Evolutionary conservation across 2,113 vertebrate genomes (phyloP).

Genomic region (Mola mola): DNA sequence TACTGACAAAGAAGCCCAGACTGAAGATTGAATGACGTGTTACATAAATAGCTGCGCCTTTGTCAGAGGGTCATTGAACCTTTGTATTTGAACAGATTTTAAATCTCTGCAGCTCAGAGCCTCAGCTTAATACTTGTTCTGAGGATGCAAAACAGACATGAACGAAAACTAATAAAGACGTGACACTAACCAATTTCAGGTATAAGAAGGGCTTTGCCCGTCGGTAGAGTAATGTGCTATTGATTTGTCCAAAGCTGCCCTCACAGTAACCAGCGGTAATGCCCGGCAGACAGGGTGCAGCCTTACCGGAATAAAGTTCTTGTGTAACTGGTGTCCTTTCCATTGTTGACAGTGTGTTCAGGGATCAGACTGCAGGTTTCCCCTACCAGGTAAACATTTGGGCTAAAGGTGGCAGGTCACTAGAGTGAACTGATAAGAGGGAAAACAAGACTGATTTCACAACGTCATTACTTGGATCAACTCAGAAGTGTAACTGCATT

Average conservation of each 20-base stretch:
- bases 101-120: constrained; percentile 3
- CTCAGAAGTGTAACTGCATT: no score
- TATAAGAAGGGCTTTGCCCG: constrained; percentile 16
- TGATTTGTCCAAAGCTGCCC: constrained; percentile 39
- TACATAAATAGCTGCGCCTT: constrained; percentile 51
- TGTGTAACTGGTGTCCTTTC: constrained; percentile 69
- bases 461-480: background rate
- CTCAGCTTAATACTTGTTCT: constrained; percentile 7
- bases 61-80: constrained; percentile 42
- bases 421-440: constrained; percentile 36
- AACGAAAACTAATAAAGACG: constrained; percentile 21
- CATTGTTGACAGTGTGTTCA: constrained; percentile 52
- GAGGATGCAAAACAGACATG: constrained; percentile 1
- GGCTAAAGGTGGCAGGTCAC: constrained; percentile 55
- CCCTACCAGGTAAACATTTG: constrained; percentile 54
- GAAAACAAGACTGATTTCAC: background rate
- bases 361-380: constrained; percentile 28
- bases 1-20: constrained; percentile 17
- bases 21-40: constrained; percentile 10
- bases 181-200: constrained; percentile 12
- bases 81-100: background rate
- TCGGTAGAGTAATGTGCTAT: constrained; percentile 37
- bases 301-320: constrained; percentile 69
- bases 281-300: constrained; percentile 36
- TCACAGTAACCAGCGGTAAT: constrained; percentile 30